phyloP scores from a whole-genome alignment of 2,797 vertebrate genomes.

The Poecilia velifera region DNA sequence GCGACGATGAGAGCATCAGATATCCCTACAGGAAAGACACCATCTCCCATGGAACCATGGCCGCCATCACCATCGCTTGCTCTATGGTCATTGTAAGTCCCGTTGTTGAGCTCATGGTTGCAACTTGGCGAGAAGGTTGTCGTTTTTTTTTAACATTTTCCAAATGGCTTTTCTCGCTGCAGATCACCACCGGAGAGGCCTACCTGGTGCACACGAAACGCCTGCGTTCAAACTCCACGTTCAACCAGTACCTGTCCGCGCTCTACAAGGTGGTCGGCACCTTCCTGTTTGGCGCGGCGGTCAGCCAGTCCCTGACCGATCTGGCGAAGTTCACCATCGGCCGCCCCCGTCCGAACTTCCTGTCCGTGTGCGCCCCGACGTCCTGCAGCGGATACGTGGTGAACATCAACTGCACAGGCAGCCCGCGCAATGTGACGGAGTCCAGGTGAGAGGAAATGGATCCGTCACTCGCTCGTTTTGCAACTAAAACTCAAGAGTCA shows the following conservation, averaged over 20 bases:
- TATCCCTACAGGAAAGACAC: constrained; percentile 92
- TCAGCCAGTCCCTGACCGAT: constrained; percentile 94
- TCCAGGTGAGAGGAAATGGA: constrained; percentile 83
- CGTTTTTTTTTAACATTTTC: neutral
- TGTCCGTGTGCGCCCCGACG: constrained; percentile 85
- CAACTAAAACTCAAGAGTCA: neutral
- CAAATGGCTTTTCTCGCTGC: neutral
- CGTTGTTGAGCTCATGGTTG: neutral
- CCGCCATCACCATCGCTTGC: constrained; percentile 88
- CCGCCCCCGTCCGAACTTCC: constrained; percentile 91
- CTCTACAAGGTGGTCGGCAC: constrained; percentile 96
- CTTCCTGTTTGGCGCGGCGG: constrained; percentile 88
- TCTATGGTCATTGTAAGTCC: constrained; percentile 89
- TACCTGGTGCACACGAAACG: constrained; percentile 89
- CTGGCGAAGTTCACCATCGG: constrained; percentile 95
- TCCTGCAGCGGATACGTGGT: constrained; percentile 85
- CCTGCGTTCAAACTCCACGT: constrained; percentile 89
- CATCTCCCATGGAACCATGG: constrained; percentile 92
- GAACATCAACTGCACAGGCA: constrained; percentile 87
- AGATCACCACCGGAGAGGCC: constrained; percentile 84
- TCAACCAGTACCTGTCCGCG: constrained; percentile 92
- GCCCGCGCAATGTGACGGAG: constrained; percentile 82
- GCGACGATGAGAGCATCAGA: constrained; percentile 87
- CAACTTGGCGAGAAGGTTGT: neutral
- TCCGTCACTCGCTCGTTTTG: too few relatives aligned